Base-by-base conservation (phyloP, 1,140 invertebrate species). In the Hypothenemus hampei region DNA sequence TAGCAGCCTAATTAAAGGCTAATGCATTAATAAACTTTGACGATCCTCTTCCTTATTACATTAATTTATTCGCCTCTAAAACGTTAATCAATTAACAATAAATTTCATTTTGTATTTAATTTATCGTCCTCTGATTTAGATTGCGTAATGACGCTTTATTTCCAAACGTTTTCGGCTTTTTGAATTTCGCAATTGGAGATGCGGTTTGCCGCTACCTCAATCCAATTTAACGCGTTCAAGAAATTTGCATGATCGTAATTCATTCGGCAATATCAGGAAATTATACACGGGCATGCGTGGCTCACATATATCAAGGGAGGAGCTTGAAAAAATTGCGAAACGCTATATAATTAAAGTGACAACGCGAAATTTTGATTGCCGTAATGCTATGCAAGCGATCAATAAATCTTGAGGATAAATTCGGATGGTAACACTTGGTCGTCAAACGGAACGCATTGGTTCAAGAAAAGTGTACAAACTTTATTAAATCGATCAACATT, bases 221-320 rank as follows among this genome's bases (percentile, higher is more conserved):
- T 45, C 48, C 39, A 51, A 59, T 58, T 57, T 62, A 41, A 49
- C 56, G 61, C 58, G 46, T 50, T 45, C 44, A 33, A 52, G 36
- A 60, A 62, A 62, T 62, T 58, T 62, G 58, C 61, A 62, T 57
- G 49, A 45, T 55, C 61, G 58, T 51, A 51, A 51, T 31, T 51
- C 48, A 51, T 51, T 8, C 36, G 48, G 36, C 22, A 18, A 41
- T 41, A 51, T 51, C 37, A 41, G 36, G 15, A 59, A 62, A 62
- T 62, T 62, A 58, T 61, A 53, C 46, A 51, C 36, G 59, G 56
- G 55, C 51, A 50, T 58, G 51, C 52, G 56, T 60, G 54, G 29
- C 36, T 29, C 46, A 50, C 59, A 61, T 61, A 47, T 51, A 61
- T 61, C 59, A 61, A 46, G 33, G 22, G 18, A 43, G 37, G 45